Percentiles rank a stretch among this genome's conserved stretches.
phyloP scores from a whole-genome alignment of 2,113 vertebrate genomes.

The Glaucomys volans region DNA sequence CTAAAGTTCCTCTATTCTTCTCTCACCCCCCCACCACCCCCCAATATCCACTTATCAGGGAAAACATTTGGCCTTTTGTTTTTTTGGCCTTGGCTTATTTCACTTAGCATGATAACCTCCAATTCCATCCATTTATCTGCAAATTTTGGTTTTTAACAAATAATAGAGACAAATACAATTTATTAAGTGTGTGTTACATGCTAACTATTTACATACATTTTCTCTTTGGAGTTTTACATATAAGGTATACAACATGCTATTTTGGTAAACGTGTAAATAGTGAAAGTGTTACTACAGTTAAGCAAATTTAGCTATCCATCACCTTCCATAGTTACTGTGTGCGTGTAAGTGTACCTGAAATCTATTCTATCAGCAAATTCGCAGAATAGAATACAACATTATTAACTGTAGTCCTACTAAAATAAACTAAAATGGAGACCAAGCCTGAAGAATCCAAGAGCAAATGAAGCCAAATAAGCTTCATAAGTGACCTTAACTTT shows the following conservation, averaged over 20 bases:
- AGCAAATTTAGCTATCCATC: not conserved
- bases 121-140: too few relatives aligned
- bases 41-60: too few relatives aligned
- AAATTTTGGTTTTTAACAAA: conserved; percentile 9
- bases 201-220: not conserved
- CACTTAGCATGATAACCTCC: too few relatives aligned
- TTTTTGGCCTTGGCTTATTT: too few relatives aligned
- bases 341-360: not conserved
- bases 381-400: not conserved
- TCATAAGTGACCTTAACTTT: not conserved
- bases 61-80: too few relatives aligned
- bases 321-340: not conserved
- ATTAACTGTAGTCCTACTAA: not conserved
- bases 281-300: not conserved
- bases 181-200: not conserved
- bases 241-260: not conserved
- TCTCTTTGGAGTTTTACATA: not conserved
- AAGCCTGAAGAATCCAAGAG: not conserved
- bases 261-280: not conserved
- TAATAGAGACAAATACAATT: not conserved
- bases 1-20: too few relatives aligned
- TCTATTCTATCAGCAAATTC: not conserved
- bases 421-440: not conserved
- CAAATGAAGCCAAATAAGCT: not conserved
- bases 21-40: too few relatives aligned